Base-by-base conservation (phyloP, 2,113 vertebrate species). In the Vidua macroura region DNA sequence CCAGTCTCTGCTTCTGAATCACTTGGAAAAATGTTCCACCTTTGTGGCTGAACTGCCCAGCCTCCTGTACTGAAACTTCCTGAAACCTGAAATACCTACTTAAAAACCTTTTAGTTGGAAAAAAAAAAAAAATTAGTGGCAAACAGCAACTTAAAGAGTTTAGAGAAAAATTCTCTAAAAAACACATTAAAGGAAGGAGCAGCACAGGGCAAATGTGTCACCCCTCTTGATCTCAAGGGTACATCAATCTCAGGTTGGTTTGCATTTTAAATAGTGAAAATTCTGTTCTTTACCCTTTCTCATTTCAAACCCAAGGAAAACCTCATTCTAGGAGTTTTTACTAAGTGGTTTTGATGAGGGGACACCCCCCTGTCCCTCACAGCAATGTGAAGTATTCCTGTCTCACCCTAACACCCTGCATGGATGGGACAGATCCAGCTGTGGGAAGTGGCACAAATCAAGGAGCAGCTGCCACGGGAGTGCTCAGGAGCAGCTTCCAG, bases 401-500 rank as follows among this genome's bases (percentile, higher is more conserved):
- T 1, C 3, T 51, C 39, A 14, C 2, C 14, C 16, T 3, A 18
- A 8, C 37, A 9, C 41, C 15, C 3, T 14, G 64, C 4, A 6
- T 2, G 8, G 27, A 24, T 80, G 67, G 66, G 44, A 15, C 28
- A 31, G 16, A 5, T 3, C 7, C 15, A 67, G 80, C 13, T 21
- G 52, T 23, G 55, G 60, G 52, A 46, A 28, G 0, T 0, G 44
- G 31, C 81, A 13, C 21, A 37, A 27, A 27, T 1, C 16, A 2
- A 19, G 55, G 37, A 20, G 37, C 18, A 31, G 80, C 43, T 46
- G 4, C 67, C 24, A 1, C 0, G 17, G 39, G 33, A 39, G n/a
- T 1, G 13, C 11, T 31, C 46, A 52, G 43, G 48, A 55, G 84
- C 13, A 44, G 73, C 1, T 2, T 37, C 44, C 62, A 23, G 43